These are phyloP conservation scores for Accipiter virgatus DNA, from an alignment of 2,113 vertebrate species.

Conservation along the genomic window DNA sequence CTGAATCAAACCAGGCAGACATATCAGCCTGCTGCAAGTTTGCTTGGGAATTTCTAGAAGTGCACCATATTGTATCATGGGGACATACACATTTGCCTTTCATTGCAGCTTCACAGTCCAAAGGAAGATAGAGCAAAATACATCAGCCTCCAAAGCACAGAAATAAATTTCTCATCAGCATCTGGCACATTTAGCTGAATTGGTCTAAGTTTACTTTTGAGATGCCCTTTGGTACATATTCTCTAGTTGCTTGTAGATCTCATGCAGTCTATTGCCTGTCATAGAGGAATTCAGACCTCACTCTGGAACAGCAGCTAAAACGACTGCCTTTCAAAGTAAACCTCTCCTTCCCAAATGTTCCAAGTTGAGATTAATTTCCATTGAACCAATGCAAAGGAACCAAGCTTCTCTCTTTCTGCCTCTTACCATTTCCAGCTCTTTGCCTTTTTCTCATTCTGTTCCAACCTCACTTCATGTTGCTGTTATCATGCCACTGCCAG, in stretches of 20 bases:
- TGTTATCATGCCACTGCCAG: neutral
- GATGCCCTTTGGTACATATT: neutral
- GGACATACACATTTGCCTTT: neutral
- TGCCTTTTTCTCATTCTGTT: neutral
- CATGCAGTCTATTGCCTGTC: neutral
- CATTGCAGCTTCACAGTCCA: neutral
- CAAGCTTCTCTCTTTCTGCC: neutral
- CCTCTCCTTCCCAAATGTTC: neutral
- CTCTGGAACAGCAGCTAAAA: neutral
- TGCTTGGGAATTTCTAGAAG: neutral
- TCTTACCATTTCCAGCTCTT: neutral
- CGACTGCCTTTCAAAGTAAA: neutral
- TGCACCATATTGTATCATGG: neutral
- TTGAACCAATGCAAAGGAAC: neutral
- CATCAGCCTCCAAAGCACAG: neutral
- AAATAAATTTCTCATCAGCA: neutral
- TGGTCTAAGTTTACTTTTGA: neutral
- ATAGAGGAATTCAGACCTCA: neutral
- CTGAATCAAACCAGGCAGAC: neutral
- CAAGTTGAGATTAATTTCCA: neutral
- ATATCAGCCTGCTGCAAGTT: neutral
- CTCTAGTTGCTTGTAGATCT: neutral
- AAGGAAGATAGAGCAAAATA: neutral
- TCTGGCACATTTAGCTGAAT: neutral
- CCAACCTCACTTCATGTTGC: neutral